phyloP scores from a whole-genome alignment of 2,113 vertebrate species.

The Climacteris rufus region DNA sequence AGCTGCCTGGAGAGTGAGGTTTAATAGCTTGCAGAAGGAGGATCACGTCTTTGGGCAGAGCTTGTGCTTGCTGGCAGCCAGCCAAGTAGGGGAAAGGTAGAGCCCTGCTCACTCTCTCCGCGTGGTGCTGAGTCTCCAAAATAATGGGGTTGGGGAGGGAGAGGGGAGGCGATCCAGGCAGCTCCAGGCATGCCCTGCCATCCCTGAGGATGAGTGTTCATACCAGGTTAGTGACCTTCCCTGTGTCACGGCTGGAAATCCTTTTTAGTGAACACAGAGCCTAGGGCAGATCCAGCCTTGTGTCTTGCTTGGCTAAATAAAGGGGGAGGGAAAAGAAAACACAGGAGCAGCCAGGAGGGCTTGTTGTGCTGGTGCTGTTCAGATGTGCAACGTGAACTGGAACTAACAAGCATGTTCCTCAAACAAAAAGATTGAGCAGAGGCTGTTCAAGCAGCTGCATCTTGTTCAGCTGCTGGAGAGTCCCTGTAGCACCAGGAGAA shows the following conservation, averaged over 20 bases:
- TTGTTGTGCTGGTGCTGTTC: neutral
- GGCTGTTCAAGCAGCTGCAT: conserved; percentile 3
- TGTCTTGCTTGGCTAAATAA: neutral
- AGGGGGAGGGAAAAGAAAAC: neutral
- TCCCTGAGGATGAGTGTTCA: neutral
- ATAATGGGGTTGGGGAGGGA: neutral
- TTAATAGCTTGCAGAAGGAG: conserved; percentile 54
- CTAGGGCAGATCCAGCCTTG: neutral
- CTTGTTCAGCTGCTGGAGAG: neutral
- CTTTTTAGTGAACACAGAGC: neutral
- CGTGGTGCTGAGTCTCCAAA: neutral
- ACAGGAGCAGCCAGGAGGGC: neutral
- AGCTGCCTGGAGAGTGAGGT: conserved; percentile 26
- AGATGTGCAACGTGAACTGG: neutral
- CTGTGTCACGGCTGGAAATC: neutral
- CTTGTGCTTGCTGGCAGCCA: neutral
- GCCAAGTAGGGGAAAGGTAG: conserved; percentile 61
- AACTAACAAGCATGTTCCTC: neutral
- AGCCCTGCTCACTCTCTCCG: neutral
- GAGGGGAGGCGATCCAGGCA: neutral
- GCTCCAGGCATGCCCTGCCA: neutral
- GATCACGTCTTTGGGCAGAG: conserved; percentile 12
- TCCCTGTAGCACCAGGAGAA: neutral
- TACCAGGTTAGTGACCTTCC: neutral
- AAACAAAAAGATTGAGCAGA: neutral